Percentiles rank a stretch among this genome's conserved stretches.
These are phyloP conservation scores for Bos javanicus DNA, from an alignment of 2,113 vertebrate species.

Conservation along the genomic window DNA sequence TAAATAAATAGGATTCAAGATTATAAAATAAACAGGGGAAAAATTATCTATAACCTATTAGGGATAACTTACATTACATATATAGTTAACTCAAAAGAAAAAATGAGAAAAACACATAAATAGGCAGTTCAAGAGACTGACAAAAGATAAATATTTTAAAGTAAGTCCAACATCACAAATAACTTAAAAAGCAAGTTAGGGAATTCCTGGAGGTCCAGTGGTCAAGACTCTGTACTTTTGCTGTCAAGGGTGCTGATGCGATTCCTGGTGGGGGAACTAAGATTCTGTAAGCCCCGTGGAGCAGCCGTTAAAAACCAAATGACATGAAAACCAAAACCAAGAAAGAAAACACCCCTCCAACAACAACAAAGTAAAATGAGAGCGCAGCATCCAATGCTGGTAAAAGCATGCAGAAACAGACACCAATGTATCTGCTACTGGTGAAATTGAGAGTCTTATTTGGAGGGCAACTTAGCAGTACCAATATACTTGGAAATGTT, in stretches of 20 bases:
- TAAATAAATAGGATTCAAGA: not conserved
- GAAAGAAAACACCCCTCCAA: not conserved
- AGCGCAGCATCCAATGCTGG: not conserved
- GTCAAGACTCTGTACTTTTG: not conserved
- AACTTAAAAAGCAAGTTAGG: not conserved
- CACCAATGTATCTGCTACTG: not conserved
- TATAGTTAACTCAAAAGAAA: not conserved
- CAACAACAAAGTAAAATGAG: not conserved
- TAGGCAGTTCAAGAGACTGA: not conserved
- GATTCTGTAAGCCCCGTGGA: not conserved
- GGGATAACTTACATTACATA: not conserved
- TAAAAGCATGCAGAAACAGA: not conserved
- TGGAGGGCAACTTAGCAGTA: not conserved
- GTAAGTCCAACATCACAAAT: not conserved
- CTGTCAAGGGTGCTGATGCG: too few species aligned
- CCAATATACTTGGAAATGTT: not conserved
- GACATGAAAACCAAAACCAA: not conserved
- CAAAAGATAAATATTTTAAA: not conserved
- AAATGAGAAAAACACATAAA: not conserved
- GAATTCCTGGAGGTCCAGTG: not conserved
- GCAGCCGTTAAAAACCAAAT: not conserved
- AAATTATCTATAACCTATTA: not conserved
- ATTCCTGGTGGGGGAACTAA: not conserved
- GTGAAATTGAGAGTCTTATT: not conserved
- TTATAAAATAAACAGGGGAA: not conserved